Evolutionary conservation across 2,113 vertebrate genomes (phyloP).

Genomic region (Sapayoa aenigma): DNA sequence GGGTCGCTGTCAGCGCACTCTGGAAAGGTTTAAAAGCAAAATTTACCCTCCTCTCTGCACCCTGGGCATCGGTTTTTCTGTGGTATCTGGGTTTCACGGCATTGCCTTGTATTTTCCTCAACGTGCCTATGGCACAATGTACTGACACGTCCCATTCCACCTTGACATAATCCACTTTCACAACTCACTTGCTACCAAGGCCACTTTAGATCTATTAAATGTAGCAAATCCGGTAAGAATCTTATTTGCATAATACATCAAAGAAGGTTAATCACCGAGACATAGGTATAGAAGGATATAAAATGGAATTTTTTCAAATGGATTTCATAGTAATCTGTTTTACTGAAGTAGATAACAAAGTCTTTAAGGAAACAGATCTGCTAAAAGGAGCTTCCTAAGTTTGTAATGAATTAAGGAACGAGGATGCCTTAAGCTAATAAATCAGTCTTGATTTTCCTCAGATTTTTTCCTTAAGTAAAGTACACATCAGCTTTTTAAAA

Average conservation of each 20-base stretch:
- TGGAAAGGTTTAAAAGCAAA: slow-evolving; percentile 58
- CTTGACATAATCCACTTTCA: slow-evolving; percentile 5
- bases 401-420: neutral
- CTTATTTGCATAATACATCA: slow-evolving; percentile 17
- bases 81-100: neutral
- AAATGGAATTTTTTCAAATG: neutral
- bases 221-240: neutral
- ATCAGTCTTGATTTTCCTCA: neutral
- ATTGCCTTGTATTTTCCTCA: neutral
- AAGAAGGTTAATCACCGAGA: slow-evolving; percentile 22
- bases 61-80: neutral
- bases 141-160: neutral
- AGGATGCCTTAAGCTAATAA: neutral
- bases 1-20: slow-evolving; percentile 77
- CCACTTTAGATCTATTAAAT: slow-evolving; percentile 6
- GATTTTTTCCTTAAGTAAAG: neutral
- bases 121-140: fast-evolving
- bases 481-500: neutral
- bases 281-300: neutral
- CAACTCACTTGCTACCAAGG: neutral
- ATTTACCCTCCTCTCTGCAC: neutral
- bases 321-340: slow-evolving; percentile 1
- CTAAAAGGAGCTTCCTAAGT: neutral
- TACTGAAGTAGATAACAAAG: neutral
- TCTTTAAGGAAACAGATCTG: neutral